Percentiles rank a stretch among this genome's conserved stretches.
Conservation (phyloP, 92 coral and sea anemone species). For the Micromussa lordhowensis region DNA sequence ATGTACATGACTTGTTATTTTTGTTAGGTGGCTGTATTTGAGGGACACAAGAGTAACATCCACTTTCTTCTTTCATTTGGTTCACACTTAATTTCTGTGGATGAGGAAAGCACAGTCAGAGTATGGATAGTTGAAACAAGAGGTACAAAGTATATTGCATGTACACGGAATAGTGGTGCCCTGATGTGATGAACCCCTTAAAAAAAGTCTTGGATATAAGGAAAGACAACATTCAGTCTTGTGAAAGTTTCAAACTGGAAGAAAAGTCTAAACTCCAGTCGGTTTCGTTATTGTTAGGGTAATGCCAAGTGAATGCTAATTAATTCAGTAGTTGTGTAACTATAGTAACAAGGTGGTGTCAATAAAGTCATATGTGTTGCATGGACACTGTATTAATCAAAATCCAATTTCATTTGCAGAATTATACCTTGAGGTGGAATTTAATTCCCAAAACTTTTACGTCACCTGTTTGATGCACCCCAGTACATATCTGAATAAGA, state of each 20-base stretch:
- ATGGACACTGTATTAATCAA: background rate
- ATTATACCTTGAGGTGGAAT: slow-evolving; percentile 86
- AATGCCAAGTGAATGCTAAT: no score
- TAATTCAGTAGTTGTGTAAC: no score
- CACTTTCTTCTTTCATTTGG: slow-evolving; percentile 87
- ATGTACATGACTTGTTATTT: background rate
- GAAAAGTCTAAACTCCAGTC: no score
- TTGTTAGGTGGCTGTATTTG: slow-evolving; percentile 70
- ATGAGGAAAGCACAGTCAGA: slow-evolving; percentile 77
- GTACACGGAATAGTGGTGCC: no score
- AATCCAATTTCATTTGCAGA: slow-evolving; percentile 55
- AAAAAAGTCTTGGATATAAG: no score
- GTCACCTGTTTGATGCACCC: slow-evolving; percentile 93
- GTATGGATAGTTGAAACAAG: slow-evolving; percentile 81
- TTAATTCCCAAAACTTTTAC: slow-evolving; percentile 74
- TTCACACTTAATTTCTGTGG: slow-evolving; percentile 87
- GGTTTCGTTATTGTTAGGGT: no score
- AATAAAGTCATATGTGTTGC: no score
- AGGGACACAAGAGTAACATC: slow-evolving; percentile 81
- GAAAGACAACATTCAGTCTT: no score
- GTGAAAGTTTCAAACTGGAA: no score
- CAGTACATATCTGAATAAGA: slow-evolving; percentile 94
- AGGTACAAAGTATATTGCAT: slow-evolving; percentile 49
- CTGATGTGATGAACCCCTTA: no score
- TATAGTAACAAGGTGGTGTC: no score